A percentile compares a stretch with the other conserved stretches of the same genome.
Evolutionary conservation across 2,113 vertebrate genomes (phyloP).

Genomic region (Phalacrocorax brasilianus): DNA sequence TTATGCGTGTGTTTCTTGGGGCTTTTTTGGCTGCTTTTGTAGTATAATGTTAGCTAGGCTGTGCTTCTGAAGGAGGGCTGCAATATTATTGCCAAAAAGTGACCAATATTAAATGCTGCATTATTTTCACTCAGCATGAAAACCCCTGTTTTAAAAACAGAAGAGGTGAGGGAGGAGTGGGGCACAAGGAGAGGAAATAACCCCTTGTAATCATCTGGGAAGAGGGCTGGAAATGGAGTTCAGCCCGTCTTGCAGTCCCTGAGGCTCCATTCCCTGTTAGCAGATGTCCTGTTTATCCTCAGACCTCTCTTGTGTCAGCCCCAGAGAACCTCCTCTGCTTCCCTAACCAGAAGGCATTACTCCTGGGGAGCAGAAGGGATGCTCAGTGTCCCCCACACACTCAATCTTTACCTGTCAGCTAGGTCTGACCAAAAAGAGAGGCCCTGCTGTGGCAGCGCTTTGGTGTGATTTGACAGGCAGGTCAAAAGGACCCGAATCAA

Average conservation of each 20-base stretch:
- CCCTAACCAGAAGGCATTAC: background rate
- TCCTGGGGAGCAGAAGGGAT: background rate
- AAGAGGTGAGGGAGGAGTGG: background rate
- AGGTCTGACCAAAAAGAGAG: background rate
- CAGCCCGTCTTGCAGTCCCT: background rate
- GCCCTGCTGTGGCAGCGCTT: background rate
- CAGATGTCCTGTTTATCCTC: background rate
- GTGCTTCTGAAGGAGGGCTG: background rate
- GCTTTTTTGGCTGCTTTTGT: background rate
- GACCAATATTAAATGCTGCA: rapidly evolving
- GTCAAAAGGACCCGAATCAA: background rate
- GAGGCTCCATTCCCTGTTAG: background rate
- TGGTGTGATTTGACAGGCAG: background rate
- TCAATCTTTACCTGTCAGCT: background rate
- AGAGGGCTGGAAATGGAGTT: background rate
- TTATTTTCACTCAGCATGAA: background rate
- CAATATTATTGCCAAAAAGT: background rate
- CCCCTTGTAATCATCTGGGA: background rate
- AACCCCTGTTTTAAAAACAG: background rate
- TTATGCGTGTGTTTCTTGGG: background rate
- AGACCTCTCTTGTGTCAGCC: background rate
- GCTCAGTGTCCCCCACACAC: rapidly evolving
- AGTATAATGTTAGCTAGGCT: rapidly evolving
- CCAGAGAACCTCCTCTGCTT: background rate
- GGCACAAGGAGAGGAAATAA: background rate